Base-by-base conservation (phyloP, 2,113 vertebrate species). In the Oryzias melastigma region DNA sequence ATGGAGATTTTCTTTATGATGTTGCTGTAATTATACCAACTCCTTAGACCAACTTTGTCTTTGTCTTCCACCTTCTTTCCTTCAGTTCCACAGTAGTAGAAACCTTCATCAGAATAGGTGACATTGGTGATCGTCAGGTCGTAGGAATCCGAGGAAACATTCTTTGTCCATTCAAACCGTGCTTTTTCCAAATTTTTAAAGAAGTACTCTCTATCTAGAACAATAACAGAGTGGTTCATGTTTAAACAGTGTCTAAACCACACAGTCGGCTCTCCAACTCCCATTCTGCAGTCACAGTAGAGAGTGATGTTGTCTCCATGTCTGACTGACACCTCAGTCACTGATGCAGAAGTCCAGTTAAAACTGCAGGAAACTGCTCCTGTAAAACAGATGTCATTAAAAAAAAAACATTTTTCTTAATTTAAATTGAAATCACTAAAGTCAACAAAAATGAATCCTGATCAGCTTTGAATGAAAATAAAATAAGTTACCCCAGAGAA, bases 231-330 rank as follows among this genome's bases (percentile, higher is more conserved):
- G 12, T 86, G 78, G 22, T 75, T 77, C 20, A 60, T 35, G 61
- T 77, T 73, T 51, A 70, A 81, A n/a, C 78, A 71, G 52, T 81
- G 80, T 17, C 65, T 81, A 65, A 52, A 68, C 78, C 77, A 84
- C 51, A 62, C 20, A 18, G 40, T 76, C 24, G 15, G 40, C 4
- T 16, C 20, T 66, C 58, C 63, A 22, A 0, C 0, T 27, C 50
- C 24, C 20, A 0, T 0, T 18, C 25, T 51, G 7, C 54, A 72
- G 73, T 85, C 78, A 65, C 83, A 87, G 20, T 62, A 48, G 0
- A 80, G 40, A 54, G 76, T 82, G 50, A 76, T 53, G 43, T 46
- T 53, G 15, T 80, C 82, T 74, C 78, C 78, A 13, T 52, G 44
- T 51, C 40, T 62, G 47, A 71, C 65, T 3, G 18, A 53, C 53